phyloP scores from a whole-genome alignment of 2,113 vertebrate genomes.

The Rattus rattus region DNA sequence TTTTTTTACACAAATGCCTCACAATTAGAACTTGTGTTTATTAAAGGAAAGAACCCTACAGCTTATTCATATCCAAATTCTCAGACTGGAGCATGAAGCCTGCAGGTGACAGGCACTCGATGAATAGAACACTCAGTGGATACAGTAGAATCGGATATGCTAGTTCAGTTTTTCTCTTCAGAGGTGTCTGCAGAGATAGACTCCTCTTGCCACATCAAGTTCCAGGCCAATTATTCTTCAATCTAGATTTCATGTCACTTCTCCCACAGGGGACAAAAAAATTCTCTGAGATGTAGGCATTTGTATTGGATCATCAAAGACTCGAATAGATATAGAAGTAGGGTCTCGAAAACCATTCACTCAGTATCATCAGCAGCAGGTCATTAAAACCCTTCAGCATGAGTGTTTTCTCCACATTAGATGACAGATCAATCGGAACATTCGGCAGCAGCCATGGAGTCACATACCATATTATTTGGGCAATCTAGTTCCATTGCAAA shows the following conservation, averaged over 20 bases:
- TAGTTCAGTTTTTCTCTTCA: constrained; percentile 1
- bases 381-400: background rate
- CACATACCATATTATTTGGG: background rate
- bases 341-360: constrained; percentile 1
- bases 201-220: background rate
- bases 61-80: background rate
- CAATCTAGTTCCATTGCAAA: constrained; percentile 27
- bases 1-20: background rate
- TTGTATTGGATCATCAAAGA: background rate
- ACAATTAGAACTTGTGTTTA: background rate
- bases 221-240: background rate
- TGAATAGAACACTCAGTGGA: constrained; percentile 4
- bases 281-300: background rate
- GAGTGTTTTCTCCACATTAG: background rate
- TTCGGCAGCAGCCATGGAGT: background rate
- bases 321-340: background rate
- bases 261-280: background rate
- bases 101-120: background rate
- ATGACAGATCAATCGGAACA: constrained; percentile 24
- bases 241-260: background rate
- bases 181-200: background rate
- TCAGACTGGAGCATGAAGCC: background rate
- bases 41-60: background rate
- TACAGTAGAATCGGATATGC: background rate
- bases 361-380: background rate